Percentiles rank a stretch among this genome's conserved stretches.
phyloP scores from a whole-genome alignment of 2,113 vertebrate genomes.

The Australoheros scitulus region DNA sequence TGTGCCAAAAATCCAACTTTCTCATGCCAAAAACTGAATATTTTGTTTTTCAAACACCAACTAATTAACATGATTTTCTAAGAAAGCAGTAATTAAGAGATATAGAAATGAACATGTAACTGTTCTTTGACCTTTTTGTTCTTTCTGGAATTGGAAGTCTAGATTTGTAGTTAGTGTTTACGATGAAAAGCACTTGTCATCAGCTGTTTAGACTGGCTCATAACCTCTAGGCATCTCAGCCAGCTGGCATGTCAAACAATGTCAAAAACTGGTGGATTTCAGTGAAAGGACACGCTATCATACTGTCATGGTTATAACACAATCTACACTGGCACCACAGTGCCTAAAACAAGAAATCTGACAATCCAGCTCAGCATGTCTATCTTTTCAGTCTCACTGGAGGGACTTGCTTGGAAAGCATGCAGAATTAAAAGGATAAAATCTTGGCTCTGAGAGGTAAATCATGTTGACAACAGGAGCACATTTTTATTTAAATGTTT shows the following conservation, averaged over 20 bases:
- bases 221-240: background rate
- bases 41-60: background rate
- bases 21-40: background rate
- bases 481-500: background rate
- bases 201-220: background rate
- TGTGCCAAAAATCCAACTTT: background rate
- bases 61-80: no score
- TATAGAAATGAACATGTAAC: no score
- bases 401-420: background rate
- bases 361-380: background rate
- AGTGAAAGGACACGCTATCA: conserved; percentile 21
- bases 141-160: background rate
- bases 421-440: background rate
- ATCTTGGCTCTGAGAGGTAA: background rate
- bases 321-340: background rate
- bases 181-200: background rate
- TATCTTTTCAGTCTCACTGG: background rate
- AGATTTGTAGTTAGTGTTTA: background rate
- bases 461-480: background rate
- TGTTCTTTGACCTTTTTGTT: background rate
- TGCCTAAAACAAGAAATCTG: background rate
- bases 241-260: background rate
- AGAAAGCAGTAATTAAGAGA: no score
- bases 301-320: background rate
- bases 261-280: conserved; percentile 7